Base-by-base conservation (phyloP, 92 coral and sea anemone genomes). In the Epizoanthus ramosus region DNA sequence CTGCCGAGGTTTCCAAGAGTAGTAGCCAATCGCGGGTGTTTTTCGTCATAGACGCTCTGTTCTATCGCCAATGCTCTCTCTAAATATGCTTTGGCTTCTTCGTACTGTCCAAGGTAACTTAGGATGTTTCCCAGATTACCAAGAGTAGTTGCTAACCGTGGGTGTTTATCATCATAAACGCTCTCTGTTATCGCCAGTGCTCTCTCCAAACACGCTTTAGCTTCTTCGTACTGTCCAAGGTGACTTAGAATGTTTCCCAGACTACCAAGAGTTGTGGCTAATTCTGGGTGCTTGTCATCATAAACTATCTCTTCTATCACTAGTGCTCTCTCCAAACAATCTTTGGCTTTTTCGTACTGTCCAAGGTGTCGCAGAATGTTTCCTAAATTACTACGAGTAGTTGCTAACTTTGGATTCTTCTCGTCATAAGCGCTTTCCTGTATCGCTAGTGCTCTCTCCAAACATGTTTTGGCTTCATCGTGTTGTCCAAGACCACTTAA, bases 341-440 rank as follows among this genome's bases (percentile, higher is more conserved):
- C 33, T 21, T 18, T 73, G 19, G 86, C 79, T 68, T 68, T 39
- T 52, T 25, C 17, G 28, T 68, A 52, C 17, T 37, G 15, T 68
- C 73, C 83, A 17, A 81, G 68, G 60, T 81, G 75, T 5, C 41
- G 76, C 13, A 41, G 33, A 39, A 5, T 22, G 16, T 6, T 19
- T 74, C 80, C 80, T 4, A 53, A 10, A 5, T 74, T 53, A 12
- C 23, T 4, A 52, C 68, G 45, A 0, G 85, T 81, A 50, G 50
- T 14, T 24, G 79, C 79, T 53, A 81, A 69, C 14, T 66, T 6
- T 68, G 79, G 85, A 31, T 81, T 45, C 12, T 81, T 75, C 18
- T 19, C 22, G 63, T 45, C 57, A 21, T 74, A 53, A 17, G 35
- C 65, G 13, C 19, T 74, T 59, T 74, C 65, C 35, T n/a, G 24